Evolutionary conservation across 2,888 invertebrate species (phyloP), one percentile per base, ranked within the genome.

Genomic region (Apodemia mormo): DNA sequence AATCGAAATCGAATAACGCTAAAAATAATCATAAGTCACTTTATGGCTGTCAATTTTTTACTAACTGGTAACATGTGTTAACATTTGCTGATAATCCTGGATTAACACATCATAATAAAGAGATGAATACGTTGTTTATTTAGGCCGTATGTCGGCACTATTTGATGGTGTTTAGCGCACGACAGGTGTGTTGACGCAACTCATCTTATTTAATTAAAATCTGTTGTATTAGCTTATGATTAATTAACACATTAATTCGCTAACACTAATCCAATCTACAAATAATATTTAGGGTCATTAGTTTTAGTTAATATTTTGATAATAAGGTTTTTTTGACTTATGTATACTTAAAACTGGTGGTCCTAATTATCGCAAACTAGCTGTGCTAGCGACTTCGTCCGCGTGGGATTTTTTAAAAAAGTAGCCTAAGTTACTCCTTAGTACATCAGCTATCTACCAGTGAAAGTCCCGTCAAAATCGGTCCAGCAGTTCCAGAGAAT

Each of bases 71-170:
- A 93, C 93, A 93, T 92, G 92, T 92, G 93, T 93, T 92, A 92
- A 93, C 92, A 92, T 93, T 93, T 92, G 90, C 89, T 89, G 91
- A 88, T 93, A 93, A 93, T 92, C 92, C 88, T 77, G 92, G 90
- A 92, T 92, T 92, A 92, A 92, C 93, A 92, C 92, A 89, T 92
- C 90, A 92, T 93, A 93, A 93, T 91, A 92, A 92, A 92, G 92
- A 89, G 89, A 92, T 93, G 92, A 92, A 90, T 89, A 80, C 85
- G 82, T 82, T 82, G 92, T 92, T 93, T 92, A 87, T 90, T 92
- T 83, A 88, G 84, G 77, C 90, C 92, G 87, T 92, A 86, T 93
- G 92, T 89, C 90, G 84, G 79, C 77, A 73, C 82, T 81, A 90
- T 92, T 88, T 85, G 87, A 86, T 83, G 81, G 80, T 81, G 82